Base-by-base conservation (phyloP, 2,888 invertebrate genomes). In the Leptarthrus brevirostris region DNA sequence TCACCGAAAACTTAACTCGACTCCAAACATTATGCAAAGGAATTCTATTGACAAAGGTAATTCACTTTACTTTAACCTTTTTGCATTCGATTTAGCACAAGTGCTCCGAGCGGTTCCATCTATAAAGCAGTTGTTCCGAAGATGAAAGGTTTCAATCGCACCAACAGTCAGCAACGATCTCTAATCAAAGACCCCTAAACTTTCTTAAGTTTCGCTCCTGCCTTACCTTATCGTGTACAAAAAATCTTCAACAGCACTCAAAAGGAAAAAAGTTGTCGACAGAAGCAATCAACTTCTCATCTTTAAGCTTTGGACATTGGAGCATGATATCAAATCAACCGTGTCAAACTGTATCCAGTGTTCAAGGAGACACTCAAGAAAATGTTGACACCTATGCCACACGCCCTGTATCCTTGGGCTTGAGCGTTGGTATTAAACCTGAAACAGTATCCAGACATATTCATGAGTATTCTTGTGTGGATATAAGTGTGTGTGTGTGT, bases 241-340 rank as follows among this genome's bases (percentile, higher is more conserved):
- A 64, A 64, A 36, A 64, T 64, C 64, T 64, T 47, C 22, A 64
- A 24, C 6, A 44, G 12, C 20, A 22, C 64, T 44, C 44, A 24
- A 47, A 44, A 49, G 18, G 22, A 49, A 3, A 49, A 20, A 20
- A 49, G 18, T 64, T 64, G 64, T 64, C 64, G 64, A 64, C 64
- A 36, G 64, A 64, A 64, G 64, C 64, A 64, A 64, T 64, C 64
- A 64, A 22, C 64, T 64, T 40, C 44, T 44, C 64, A n/a, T 44
- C 14, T 40, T 24, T 22, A 40, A 64, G 64, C 47, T 44, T 64
- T 36, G 64, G 64, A 64, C 64, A 64, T 20, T 64, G 44, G 44
- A 64, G 64, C 22, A 47, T 44, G 64, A 64, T 64, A 64, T 64
- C 22, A 64, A 64, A 64, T 64, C 64, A 64, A 64, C 64, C 64